Evolutionary conservation across 2,888 invertebrate genomes (phyloP), one percentile per base, ranked within the genome.

Genomic region (Agonopterix subpropinquella): DNA sequence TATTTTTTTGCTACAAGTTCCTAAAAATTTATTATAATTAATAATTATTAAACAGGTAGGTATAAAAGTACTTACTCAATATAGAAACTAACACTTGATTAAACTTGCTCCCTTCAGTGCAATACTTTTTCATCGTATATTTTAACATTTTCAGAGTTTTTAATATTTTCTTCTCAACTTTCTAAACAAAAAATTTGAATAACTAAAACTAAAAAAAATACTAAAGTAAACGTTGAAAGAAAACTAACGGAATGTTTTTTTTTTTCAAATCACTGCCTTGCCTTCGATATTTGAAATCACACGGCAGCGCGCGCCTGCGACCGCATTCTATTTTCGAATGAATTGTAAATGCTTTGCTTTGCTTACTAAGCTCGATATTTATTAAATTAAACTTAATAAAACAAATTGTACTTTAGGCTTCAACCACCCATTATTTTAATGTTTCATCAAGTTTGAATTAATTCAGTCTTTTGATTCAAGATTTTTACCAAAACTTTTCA

Each of bases 51-150:
- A n/a, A n/a, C n/a, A n/a, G n/a, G n/a, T n/a, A 39, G n/a, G 10
- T 39, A 48, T 44, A n/a, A n/a, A n/a, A n/a, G n/a, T n/a, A 79
- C 87, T 85, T 61, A 88, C 87, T 81, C 51, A 88, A 68, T 53
- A 67, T 44, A 3, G 87, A 73, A 47, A 85, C 66, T 28, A 86
- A 47, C 43, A 81, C 60, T 68, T 87, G 87, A 53, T 88, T 77
- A 15, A 85, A 62, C 60, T 80, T 85, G 61, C 87, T 86, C 46
- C 87, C 87, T 57, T 87, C 80, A 1, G 80, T 71, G 69, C 77
- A 86, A 71, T 84, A 88, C 56, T 83, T 86, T 67, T 82, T 85
- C 69, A 85, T 84, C 39, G 81, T 81, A 51, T 83, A 73, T 57
- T 86, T 85, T 47, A 87, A 73, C 87, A 88, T 88, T 72, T 67